Base-by-base conservation (phyloP, 1,140 invertebrate species). In the Portunus trituberculatus region DNA sequence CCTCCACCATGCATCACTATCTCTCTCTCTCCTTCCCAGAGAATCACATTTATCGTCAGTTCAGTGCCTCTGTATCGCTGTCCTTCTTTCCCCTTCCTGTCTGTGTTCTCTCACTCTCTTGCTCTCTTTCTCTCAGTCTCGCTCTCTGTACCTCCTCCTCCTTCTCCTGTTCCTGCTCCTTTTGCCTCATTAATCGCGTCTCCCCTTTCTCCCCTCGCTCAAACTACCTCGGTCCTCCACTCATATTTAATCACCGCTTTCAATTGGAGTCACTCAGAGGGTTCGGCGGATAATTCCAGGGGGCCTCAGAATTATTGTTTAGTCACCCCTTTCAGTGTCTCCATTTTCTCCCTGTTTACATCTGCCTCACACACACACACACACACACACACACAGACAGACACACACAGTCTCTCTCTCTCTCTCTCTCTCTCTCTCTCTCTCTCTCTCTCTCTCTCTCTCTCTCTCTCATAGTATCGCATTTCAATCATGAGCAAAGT, bases 391-490 rank as follows among this genome's bases (percentile, higher is more conserved):
- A 3, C 67, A n/a, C 7, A 2, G 10, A 2, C 67, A 3, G 1
- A 3, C 67, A n/a, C 67, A n/a, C 67, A n/a, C 67, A 28, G 0
- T 39, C 87, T 39, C 87, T 39, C 87, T 89, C 87, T 39, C 29
- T 89, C 87, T 89, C 87, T 89, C 25, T 89, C 31, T 89, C 86
- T 88, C 86, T 46, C 86, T 88, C 86, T 88, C 86, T 88, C 86
- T 88, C 45, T 88, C 86, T 88, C 45, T 88, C 86, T 88, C 45
- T 88, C 86, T 88, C 86, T 88, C 86, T 76, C 67, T 76, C 86
- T 88, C 86, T 88, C 86, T 88, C 86, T 88, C 86, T 32, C 86
- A 45, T 28, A 76, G 67, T 76, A 76, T 76, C 67, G 67, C 67
- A 76, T 76, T 76, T 76, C 67, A 76, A 76, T 76, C 67, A 76